Base-by-base conservation (phyloP, 1,140 invertebrate species). In the Trichonephila inaurata region DNA sequence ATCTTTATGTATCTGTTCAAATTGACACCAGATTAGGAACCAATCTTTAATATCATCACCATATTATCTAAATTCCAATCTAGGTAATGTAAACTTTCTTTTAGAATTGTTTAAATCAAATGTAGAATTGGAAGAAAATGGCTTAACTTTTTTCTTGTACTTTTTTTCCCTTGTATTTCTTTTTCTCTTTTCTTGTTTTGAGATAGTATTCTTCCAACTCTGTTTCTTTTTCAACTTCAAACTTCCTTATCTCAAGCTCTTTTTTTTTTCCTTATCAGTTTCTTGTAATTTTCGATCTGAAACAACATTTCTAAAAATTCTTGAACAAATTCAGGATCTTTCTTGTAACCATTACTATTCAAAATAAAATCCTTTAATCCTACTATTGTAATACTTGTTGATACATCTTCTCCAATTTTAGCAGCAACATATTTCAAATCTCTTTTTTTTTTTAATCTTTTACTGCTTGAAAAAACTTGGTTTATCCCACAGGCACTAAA, bases 1-100 rank as follows among this genome's bases (percentile, higher is more conserved):
- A 72, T 89, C 87, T 8, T 6, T 51, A 51, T 51, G 8, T 51
- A 89, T 89, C 6, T 51, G 16, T 51, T 89, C 8, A 89, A 89
- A 89, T 16, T 61, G 89, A 40, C 72, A 64, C 77, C 89, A 83
- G 83, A 91, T 64, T 28, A 24, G 60, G 44, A 91, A 44, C 58
- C 72, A 83, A 28, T 91, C 58, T 40, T 64, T 91, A 28, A 91
- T 62, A 64, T 82, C 72, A 7, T 69, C 89, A 64, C 58, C 51
- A 21, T 83, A 91, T 62, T 83, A n/a, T 40, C 77, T 0, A 44
- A 91, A 83, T 28, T 91, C 89, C 16, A 91, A 44, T 82, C 62
- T 62, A 16, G 60, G 89, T n/a, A 83, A 83, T 16, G 69, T 82
- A 81, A 62, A 91, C 40, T 83, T 91, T 77, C 60, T 64, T 19